These are phyloP conservation scores for Alentia gelatinosa DNA, from an alignment of 2,888 invertebrate species.

Conservation along the genomic window DNA sequence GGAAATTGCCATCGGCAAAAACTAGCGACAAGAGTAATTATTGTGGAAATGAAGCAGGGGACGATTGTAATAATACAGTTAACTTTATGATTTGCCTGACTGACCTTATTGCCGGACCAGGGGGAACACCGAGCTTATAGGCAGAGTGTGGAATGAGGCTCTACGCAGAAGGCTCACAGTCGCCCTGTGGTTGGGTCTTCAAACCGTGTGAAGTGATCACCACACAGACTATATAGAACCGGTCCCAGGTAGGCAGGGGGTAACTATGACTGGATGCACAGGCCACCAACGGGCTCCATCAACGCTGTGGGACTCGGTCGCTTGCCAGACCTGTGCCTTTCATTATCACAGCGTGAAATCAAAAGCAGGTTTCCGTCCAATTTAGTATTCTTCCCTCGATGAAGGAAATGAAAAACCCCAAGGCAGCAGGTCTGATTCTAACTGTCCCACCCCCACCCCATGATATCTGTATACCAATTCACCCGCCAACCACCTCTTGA, in stretches of 20 bases:
- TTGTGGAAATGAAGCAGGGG: constrained; percentile 46
- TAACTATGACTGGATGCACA: constrained; percentile 7
- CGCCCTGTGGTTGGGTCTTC: background rate
- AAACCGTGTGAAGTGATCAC: background rate
- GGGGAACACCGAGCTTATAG: background rate
- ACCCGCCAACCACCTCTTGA: background rate
- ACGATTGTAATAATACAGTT: constrained; percentile 44
- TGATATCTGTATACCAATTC: background rate
- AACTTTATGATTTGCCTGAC: constrained; percentile 43
- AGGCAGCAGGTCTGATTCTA: background rate
- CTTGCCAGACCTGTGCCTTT: background rate
- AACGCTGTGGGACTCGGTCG: background rate
- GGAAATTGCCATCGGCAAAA: constrained; percentile 49
- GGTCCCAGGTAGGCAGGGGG: background rate
- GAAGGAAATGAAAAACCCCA: constrained; percentile 27
- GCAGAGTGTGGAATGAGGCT: background rate
- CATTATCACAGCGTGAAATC: constrained; percentile 45
- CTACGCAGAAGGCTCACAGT: background rate
- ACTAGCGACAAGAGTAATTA: background rate
- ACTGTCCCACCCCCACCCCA: background rate
- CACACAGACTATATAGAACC: background rate
- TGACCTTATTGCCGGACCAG: background rate
- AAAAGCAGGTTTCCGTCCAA: constrained; percentile 47
- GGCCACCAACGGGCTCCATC: background rate
- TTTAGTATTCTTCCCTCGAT: constrained; percentile 33